Percentiles rank a stretch among this genome's conserved stretches.
Conservation (phyloP, 2,888 invertebrate species). For the Tipula lateralis region DNA sequence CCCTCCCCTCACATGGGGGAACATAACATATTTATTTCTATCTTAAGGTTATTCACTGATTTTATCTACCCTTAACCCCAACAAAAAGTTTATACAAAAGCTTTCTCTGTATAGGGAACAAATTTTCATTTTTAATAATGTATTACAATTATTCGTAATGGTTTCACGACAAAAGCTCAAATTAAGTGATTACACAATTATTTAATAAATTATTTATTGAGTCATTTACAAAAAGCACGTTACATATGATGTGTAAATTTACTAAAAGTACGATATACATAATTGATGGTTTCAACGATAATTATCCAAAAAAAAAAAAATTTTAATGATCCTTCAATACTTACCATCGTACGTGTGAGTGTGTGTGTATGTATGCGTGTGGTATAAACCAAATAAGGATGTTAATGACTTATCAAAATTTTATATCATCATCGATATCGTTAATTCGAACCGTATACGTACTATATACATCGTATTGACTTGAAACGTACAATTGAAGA, state of each 20-base stretch:
- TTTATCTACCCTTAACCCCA: neutral
- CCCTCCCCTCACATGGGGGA: too few species aligned
- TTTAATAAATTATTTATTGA: neutral
- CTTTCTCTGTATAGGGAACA: neutral
- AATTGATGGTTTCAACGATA: neutral
- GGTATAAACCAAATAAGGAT: neutral
- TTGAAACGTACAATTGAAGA: neutral
- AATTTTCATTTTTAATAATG: neutral
- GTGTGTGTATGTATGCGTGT: neutral
- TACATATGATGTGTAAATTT: slow-evolving; percentile 13
- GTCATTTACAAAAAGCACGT: neutral
- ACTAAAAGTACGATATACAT: neutral
- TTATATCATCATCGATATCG: neutral
- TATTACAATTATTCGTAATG: neutral
- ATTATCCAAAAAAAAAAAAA: neutral
- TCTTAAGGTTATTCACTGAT: neutral
- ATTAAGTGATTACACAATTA: slow-evolving; percentile 19
- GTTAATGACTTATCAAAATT: neutral
- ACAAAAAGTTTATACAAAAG: neutral
- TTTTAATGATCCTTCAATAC: neutral
- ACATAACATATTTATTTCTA: too few species aligned
- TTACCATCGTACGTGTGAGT: neutral
- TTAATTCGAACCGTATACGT: too few species aligned
- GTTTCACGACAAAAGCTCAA: neutral
- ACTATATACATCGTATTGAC: neutral